Evolutionary conservation across 2,888 invertebrate species (phyloP).

Genomic region (Prenolepis imparis): DNA sequence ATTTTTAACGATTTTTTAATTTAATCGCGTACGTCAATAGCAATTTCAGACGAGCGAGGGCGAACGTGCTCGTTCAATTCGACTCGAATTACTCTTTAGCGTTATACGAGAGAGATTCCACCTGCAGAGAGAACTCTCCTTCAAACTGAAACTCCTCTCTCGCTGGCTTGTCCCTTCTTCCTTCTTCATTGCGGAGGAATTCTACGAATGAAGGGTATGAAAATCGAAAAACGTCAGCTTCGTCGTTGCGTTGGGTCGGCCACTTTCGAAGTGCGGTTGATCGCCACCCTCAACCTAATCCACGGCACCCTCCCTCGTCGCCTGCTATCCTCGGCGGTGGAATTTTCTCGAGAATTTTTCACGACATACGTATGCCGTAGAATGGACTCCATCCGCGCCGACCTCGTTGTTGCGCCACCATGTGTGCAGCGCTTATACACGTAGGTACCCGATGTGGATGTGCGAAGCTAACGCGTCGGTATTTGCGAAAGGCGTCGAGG

Average conservation of each 20-base stretch:
- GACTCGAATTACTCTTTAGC: slow-evolving; percentile 40
- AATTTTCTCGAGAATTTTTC: slow-evolving; percentile 53
- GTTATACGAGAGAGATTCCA: slow-evolving; percentile 22
- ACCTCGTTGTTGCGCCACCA: slow-evolving; percentile 14
- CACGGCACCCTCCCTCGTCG: background rate
- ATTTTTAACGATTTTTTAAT: slow-evolving; percentile 51
- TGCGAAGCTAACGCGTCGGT: slow-evolving; percentile 31
- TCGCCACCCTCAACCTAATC: slow-evolving; percentile 16
- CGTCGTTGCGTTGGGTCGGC: slow-evolving; percentile 35
- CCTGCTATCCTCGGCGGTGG: background rate
- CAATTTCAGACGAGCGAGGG: background rate
- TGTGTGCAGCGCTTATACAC: background rate
- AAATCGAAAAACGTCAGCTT: slow-evolving; percentile 55
- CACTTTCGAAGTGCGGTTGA: slow-evolving; percentile 44
- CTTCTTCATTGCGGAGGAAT: slow-evolving; percentile 9
- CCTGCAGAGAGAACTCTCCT: background rate
- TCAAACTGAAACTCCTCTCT: background rate
- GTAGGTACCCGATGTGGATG: background rate
- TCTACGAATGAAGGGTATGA: slow-evolving; percentile 50
- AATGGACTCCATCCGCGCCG: slow-evolving; percentile 24
- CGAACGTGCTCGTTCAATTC: slow-evolving; percentile 27
- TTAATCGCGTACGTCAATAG: slow-evolving; percentile 42
- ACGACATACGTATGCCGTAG: slow-evolving; percentile 11
- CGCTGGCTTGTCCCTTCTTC: background rate
- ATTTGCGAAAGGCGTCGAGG: slow-evolving; percentile 47